Conservation (phyloP, 2,888 invertebrate genomes). For the Tachina fera region DNA sequence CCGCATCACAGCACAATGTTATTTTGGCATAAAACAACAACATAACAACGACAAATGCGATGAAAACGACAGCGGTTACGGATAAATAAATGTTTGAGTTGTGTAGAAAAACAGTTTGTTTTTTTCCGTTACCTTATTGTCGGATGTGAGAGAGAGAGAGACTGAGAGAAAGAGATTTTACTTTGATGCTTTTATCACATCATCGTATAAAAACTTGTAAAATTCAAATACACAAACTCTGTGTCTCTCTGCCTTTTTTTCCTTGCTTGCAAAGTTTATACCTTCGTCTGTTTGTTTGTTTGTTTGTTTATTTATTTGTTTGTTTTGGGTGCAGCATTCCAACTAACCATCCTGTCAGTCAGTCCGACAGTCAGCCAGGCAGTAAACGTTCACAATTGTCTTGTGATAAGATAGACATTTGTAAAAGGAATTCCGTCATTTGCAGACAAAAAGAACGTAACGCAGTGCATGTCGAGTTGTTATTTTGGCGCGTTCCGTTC, state of each 20-base stretch:
- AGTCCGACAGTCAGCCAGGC: constrained; percentile 39
- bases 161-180: constrained; percentile 82
- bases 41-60: constrained; percentile 74
- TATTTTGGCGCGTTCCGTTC: constrained; percentile 65
- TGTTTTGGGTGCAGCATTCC: constrained; percentile 62
- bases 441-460: constrained; percentile 77
- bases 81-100: constrained; percentile 83
- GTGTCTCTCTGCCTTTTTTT: constrained; percentile 37
- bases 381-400: constrained; percentile 52
- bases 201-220: constrained; percentile 12
- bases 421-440: constrained; percentile 82
- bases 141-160: constrained; percentile 77
- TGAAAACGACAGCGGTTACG: constrained; percentile 82
- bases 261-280: constrained; percentile 17
- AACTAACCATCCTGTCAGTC: constrained; percentile 31
- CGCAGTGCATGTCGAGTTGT: constrained; percentile 50
- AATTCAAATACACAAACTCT: constrained; percentile 24
- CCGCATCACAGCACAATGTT: constrained; percentile 70
- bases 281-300: constrained; percentile 43
- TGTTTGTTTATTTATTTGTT: constrained; percentile 41
- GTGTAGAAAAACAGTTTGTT: constrained; percentile 79
- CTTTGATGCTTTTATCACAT: constrained; percentile 66
- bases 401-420: constrained; percentile 78
- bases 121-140: constrained; percentile 60
- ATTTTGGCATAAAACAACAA: constrained; percentile 74